phyloP scores from a whole-genome alignment of 2,797 vertebrate genomes.

The Carduelis carduelis region DNA sequence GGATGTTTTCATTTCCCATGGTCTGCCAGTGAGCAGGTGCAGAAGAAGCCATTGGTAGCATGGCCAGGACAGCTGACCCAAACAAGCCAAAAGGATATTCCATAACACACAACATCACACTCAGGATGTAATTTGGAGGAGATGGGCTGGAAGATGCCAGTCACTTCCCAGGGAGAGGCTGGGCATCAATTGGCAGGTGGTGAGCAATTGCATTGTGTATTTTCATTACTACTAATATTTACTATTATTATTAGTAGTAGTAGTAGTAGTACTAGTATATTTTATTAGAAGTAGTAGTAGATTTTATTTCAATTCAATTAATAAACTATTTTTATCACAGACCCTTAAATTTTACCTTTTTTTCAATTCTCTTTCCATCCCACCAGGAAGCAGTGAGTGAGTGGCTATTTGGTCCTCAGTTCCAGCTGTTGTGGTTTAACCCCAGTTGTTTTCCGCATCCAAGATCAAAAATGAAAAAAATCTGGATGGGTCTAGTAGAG shows the following conservation, averaged over 20 bases:
- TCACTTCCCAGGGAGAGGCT: not conserved
- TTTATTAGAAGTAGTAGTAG: not conserved
- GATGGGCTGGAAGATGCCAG: not conserved
- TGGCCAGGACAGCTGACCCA: not conserved
- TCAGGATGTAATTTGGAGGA: not conserved
- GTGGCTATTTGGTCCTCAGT: not conserved
- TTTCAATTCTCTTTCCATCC: not conserved
- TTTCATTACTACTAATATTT: not conserved
- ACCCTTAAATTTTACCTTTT: not conserved
- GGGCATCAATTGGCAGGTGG: not conserved
- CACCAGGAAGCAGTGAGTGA: not conserved
- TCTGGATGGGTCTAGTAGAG: not conserved
- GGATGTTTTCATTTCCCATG: not conserved
- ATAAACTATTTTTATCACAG: not conserved
- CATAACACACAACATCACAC: not conserved
- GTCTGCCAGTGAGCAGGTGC: not conserved
- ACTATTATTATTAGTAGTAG: too few relatives aligned
- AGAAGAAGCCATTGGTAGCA: not conserved
- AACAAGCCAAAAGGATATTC: not conserved
- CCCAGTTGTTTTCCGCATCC: not conserved
- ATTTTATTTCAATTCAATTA: not conserved
- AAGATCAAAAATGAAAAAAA: not conserved
- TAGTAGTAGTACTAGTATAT: not conserved
- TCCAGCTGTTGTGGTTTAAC: not conserved
- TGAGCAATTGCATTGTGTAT: not conserved